Evolutionary conservation across 2,113 vertebrate genomes (phyloP).

Genomic region (Empidonax traillii): DNA sequence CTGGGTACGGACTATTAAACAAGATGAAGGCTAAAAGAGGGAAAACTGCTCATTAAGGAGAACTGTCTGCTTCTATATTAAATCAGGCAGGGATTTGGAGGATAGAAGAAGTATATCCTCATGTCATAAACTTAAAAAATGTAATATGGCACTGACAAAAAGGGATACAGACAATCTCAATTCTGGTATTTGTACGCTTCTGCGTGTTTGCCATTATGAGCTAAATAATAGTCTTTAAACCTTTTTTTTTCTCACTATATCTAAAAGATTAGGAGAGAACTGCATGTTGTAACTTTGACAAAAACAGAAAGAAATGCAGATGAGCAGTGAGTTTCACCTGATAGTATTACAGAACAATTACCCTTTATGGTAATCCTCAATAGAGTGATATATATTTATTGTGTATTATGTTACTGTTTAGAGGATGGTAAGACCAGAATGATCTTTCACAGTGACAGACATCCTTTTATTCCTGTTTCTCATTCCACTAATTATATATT

Average conservation of each 20-base stretch:
- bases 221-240: not conserved
- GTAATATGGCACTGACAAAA: not conserved
- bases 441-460: not conserved
- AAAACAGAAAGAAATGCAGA: not conserved
- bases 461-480: not conserved
- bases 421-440: not conserved
- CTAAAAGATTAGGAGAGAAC: not conserved
- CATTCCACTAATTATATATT: not conserved
- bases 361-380: not conserved
- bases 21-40: not conserved
- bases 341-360: not conserved
- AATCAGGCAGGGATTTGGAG: not conserved
- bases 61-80: not conserved
- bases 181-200: not conserved
- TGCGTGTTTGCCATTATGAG: not conserved
- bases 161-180: not conserved
- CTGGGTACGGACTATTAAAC: not conserved
- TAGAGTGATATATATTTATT: not conserved
- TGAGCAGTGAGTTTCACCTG: not conserved
- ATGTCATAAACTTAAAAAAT: not conserved
- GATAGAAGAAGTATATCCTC: not conserved
- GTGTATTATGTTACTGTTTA: not conserved
- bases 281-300: not conserved
- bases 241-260: not conserved
- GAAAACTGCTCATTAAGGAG: not conserved